phyloP scores from a whole-genome alignment of 2,888 invertebrate species.

The Gandaritis pyraliata region DNA sequence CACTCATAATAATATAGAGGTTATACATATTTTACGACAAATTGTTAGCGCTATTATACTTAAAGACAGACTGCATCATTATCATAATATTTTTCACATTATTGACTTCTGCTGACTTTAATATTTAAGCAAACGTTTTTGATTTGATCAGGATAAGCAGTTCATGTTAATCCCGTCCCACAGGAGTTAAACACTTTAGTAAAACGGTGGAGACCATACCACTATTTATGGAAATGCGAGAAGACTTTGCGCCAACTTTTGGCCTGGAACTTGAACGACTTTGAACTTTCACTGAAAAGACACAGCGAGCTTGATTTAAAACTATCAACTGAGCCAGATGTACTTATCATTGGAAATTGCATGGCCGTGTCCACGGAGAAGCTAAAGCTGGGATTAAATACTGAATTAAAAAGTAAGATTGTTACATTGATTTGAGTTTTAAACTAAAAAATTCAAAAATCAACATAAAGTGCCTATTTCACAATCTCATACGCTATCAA shows the following conservation, averaged over 20 bases:
- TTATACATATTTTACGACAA: no score
- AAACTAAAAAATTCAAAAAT: neutral
- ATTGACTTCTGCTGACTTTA: no score
- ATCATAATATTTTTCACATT: no score
- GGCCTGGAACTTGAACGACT: slow-evolving; percentile 89
- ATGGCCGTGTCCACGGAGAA: slow-evolving; percentile 92
- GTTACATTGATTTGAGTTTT: neutral
- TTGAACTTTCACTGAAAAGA: slow-evolving; percentile 89
- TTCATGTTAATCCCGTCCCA: slow-evolving; percentile 38
- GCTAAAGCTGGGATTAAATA: slow-evolving; percentile 92
- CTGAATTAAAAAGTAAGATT: slow-evolving; percentile 90
- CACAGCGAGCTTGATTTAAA: slow-evolving; percentile 91
- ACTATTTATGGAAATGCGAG: slow-evolving; percentile 94
- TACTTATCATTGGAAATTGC: slow-evolving; percentile 88
- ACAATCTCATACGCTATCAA: no score
- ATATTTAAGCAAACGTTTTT: no score
- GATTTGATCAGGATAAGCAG: no score
- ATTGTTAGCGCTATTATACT: no score
- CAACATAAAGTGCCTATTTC: no score
- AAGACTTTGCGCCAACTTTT: slow-evolving; percentile 91
- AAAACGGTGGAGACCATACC: slow-evolving; percentile 94
- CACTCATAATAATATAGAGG: no score
- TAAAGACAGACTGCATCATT: no score
- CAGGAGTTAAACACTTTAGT: slow-evolving; percentile 93
- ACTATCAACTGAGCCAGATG: slow-evolving; percentile 89